A percentile compares a stretch with the other conserved stretches of the same genome.
Evolutionary conservation across 2,888 invertebrate species (phyloP).

Genomic region (Caenorhabditis parvicauda): DNA sequence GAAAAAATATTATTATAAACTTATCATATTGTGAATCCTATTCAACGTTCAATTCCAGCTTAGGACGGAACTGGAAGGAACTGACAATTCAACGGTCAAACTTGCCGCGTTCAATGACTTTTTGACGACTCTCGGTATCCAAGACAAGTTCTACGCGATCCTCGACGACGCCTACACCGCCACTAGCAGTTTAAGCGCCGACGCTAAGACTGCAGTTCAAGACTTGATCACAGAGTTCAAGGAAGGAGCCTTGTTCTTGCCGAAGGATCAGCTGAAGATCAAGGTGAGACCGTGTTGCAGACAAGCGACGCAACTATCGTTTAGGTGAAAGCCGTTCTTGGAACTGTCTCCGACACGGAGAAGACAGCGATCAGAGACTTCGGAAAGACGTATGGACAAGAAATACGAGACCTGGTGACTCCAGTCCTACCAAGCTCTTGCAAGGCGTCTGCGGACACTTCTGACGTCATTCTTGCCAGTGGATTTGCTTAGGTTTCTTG

Average conservation of each 20-base stretch:
- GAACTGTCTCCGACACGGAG: conserved; percentile 15
- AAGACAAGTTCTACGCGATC: conserved; percentile 19
- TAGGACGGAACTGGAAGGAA: conserved; percentile 9
- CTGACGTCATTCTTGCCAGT: neutral
- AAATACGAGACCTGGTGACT: conserved; percentile 19
- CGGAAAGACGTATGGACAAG: conserved; percentile 22
- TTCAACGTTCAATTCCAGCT: conserved; percentile 1
- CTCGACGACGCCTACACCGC: conserved; percentile 19
- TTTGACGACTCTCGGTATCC: conserved; percentile 11
- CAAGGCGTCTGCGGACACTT: conserved; percentile 5
- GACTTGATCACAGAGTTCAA: conserved; percentile 13
- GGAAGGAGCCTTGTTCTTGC: conserved; percentile 13
- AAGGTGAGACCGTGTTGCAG: conserved; percentile 3
- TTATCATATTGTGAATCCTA: too few species aligned
- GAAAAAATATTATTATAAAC: too few species aligned
- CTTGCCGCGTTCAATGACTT: conserved; percentile 13
- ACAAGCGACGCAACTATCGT: neutral
- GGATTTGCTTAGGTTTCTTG: conserved; percentile 24
- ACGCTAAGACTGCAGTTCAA: conserved; percentile 10
- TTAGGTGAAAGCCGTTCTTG: conserved; percentile 21
- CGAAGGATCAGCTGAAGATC: conserved; percentile 2
- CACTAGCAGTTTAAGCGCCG: conserved; percentile 9
- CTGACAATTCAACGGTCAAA: conserved; percentile 13
- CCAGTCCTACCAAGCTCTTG: conserved; percentile 15
- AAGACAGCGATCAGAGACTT: conserved; percentile 19